These are phyloP conservation scores for Siniperca scherzeri DNA, from an alignment of 2,797 vertebrate species.

Conservation along the genomic window DNA sequence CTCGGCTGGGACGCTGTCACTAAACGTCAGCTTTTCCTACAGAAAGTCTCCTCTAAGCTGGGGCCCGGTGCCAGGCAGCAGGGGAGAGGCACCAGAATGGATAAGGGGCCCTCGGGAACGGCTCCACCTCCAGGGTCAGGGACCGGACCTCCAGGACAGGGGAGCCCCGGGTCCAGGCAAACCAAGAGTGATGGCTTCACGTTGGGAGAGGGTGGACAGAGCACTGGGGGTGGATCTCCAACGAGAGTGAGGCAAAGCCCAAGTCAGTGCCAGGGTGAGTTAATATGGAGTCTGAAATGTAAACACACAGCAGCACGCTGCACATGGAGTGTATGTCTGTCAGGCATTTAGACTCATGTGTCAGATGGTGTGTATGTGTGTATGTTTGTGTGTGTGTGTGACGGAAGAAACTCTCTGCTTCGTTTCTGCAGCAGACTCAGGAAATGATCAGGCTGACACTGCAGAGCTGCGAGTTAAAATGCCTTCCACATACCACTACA, in stretches of 20 bases:
- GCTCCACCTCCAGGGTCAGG: conserved; percentile 49
- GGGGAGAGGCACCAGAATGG: conserved; percentile 40
- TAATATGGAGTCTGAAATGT: conserved; percentile 22
- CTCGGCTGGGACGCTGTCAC: conserved; percentile 77
- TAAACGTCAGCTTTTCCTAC: conserved; percentile 81
- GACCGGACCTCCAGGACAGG: conserved; percentile 55
- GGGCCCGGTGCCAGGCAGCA: conserved; percentile 64
- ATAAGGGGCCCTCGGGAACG: conserved; percentile 43
- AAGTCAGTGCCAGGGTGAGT: conserved; percentile 72
- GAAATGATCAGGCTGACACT: conserved; percentile 69
- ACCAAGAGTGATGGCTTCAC: conserved; percentile 40
- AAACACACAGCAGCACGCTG: conserved; percentile 28
- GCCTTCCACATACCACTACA: conserved; percentile 60
- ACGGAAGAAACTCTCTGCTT: conserved; percentile 23
- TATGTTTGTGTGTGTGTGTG: conserved; percentile 12
- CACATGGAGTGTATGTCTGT: conserved; percentile 23
- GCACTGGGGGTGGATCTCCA: conserved; percentile 55
- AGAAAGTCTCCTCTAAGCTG: conserved; percentile 82
- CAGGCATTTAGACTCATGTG: not conserved
- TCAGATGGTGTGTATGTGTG: not conserved
- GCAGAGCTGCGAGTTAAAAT: conserved; percentile 66
- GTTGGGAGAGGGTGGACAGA: conserved; percentile 47
- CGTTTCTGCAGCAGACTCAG: conserved; percentile 57
- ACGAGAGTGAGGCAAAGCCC: conserved; percentile 57
- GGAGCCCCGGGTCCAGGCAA: conserved; percentile 47